These are phyloP conservation scores for Latrodectus elegans DNA, from an alignment of 2,888 invertebrate species.

Conservation along the genomic window DNA sequence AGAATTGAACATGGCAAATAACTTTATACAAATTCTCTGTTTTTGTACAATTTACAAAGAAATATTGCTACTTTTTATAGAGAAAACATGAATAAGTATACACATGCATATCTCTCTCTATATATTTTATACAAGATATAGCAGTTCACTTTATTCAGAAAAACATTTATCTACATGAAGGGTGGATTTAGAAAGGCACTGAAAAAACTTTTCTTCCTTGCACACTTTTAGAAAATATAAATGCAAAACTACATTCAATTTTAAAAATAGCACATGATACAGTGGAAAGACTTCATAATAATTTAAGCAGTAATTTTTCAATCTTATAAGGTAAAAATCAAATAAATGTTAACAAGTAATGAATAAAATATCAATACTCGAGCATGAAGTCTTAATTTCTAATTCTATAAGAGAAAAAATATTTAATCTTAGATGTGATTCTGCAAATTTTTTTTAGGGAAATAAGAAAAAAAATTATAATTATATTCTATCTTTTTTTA, in stretches of 20 bases:
- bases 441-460: too few species aligned
- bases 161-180: conserved; percentile 44
- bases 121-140: conserved; percentile 2
- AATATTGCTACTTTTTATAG: conserved; percentile 32
- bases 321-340: too few species aligned
- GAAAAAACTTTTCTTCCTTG: conserved; percentile 38
- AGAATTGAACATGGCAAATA: conserved; percentile 33
- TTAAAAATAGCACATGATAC: too few species aligned
- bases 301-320: too few species aligned
- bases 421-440: too few species aligned
- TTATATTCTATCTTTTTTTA: too few species aligned
- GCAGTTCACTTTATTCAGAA: conserved; percentile 11
- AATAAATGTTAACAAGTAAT: too few species aligned
- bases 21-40: conserved; percentile 64
- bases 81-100: conserved; percentile 20
- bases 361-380: too few species aligned
- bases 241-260: not conserved
- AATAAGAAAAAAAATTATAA: too few species aligned
- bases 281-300: too few species aligned
- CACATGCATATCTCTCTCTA: not conserved
- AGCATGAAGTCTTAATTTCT: too few species aligned
- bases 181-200: conserved; percentile 62
- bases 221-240: not conserved
- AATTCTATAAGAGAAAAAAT: too few species aligned
- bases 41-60: conserved; percentile 63